Base-by-base conservation (phyloP, 2,888 invertebrate species). In the Fragum sueziense region DNA sequence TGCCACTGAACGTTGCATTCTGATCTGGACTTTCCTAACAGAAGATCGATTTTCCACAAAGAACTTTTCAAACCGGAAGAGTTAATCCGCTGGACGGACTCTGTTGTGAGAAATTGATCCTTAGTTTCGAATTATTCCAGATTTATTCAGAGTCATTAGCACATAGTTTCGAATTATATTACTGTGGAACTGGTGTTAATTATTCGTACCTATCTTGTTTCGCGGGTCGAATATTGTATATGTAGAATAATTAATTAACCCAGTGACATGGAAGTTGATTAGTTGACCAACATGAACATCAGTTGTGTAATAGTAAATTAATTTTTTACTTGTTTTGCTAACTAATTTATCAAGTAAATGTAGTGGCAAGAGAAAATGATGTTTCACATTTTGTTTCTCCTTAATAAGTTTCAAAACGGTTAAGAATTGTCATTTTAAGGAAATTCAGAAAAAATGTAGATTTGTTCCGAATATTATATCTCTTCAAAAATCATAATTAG, bases 81-180 rank as follows among this genome's bases (percentile, higher is more conserved):
- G 68, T 69, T 69, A 68, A n/a, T 80, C 80, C 78, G 80, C 83
- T 73, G 83, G 83, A 67, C 79, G 78, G 83, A 76, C 17, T 29
- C 78, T 80, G 80, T 80, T 80, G 74, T 65, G 67, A 76, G 72
- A 65, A 27, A 31, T 54, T 17, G 54, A n/a, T 70, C 34, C 25
- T 25, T 22, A 52, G 34, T 34, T 70, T n/a, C 54, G 25, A 54
- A 54, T 22, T 70, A n/a, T n/a, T 20, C 54, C 17, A 20, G 54
- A 47, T 47, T 47, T 4, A n/a, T n/a, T n/a, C n/a, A n/a, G n/a
- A n/a, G n/a, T 4, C 3, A 14, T 47, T 47, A 47, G 14, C n/a
- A 47, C 14, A 20, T 14, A 47, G 47, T 47, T 47, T 47, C 47
- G 47, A 47, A 47, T 47, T 47, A 9, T n/a, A n/a, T n/a, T n/a